These are phyloP conservation scores for Panagrolaimus sp. DNA, from an alignment of 1,140 invertebrate species.

Conservation along the genomic window DNA sequence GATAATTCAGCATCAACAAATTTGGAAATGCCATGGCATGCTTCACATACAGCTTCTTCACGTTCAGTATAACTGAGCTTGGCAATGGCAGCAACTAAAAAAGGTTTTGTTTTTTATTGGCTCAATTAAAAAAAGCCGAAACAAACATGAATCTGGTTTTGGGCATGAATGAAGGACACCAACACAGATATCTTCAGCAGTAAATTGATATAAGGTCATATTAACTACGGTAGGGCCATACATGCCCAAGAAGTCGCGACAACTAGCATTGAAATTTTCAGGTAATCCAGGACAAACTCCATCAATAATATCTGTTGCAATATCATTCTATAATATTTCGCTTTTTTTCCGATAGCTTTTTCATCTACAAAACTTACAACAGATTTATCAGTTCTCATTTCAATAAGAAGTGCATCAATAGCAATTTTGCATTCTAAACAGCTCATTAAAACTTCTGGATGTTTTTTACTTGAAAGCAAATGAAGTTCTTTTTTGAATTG, in stretches of 20 bases:
- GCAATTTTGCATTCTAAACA: constrained; percentile 25
- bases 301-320: constrained; percentile 26
- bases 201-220: constrained; percentile 31
- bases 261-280: constrained; percentile 17
- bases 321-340: constrained; percentile 15
- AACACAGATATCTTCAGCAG: constrained; percentile 16
- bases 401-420: constrained; percentile 13
- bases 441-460: constrained; percentile 19
- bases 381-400: constrained; percentile 13
- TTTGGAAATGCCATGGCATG: constrained; percentile 9
- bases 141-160: constrained; percentile 15
- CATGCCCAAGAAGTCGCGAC: constrained; percentile 27
- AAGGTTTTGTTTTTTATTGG: no score
- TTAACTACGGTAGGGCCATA: constrained; percentile 29
- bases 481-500: constrained; percentile 18
- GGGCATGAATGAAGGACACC: constrained; percentile 18
- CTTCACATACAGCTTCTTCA: not conserved
- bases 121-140: not conserved
- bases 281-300: constrained; percentile 20
- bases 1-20: constrained; percentile 12
- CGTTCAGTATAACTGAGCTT: not conserved
- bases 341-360: not conserved
- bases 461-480: not conserved
- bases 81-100: not conserved
- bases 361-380: constrained; percentile 1